These are phyloP conservation scores for Pantherophis vulpinus DNA, from an alignment of 2,797 vertebrate genomes.

Conservation along the genomic window DNA sequence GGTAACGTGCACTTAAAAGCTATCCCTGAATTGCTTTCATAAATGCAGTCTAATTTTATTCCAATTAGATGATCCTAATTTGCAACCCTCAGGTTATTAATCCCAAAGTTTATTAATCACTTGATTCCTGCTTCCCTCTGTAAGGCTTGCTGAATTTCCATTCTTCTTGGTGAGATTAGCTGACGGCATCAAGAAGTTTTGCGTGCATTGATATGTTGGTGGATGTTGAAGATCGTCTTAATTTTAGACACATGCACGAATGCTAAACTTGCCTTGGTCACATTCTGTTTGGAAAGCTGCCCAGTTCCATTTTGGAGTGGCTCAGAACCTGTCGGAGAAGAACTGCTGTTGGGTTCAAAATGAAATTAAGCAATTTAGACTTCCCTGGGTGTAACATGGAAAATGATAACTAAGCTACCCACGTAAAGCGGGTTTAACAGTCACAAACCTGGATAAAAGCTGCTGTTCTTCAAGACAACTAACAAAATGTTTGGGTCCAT, in stretches of 20 bases:
- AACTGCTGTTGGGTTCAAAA: background rate
- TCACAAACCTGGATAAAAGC: background rate
- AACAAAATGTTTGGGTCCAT: background rate
- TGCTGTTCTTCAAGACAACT: background rate
- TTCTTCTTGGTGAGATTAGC: background rate
- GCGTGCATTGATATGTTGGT: background rate
- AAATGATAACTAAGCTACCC: background rate
- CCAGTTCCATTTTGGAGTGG: background rate
- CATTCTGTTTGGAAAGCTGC: background rate
- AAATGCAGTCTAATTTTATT: background rate
- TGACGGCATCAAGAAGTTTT: background rate
- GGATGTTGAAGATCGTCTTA: background rate
- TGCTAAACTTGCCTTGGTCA: background rate
- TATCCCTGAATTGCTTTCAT: background rate
- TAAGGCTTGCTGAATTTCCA: background rate
- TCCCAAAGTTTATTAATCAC: background rate
- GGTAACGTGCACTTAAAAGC: background rate
- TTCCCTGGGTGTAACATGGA: background rate
- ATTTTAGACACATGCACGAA: background rate
- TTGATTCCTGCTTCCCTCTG: background rate
- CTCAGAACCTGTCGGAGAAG: background rate
- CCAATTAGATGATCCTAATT: background rate
- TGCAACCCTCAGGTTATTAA: constrained; percentile 19
- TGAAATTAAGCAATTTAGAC: background rate
- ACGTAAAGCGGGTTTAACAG: background rate